phyloP scores from a whole-genome alignment of 2,113 vertebrate species.

The Psephotus haematonotus region DNA sequence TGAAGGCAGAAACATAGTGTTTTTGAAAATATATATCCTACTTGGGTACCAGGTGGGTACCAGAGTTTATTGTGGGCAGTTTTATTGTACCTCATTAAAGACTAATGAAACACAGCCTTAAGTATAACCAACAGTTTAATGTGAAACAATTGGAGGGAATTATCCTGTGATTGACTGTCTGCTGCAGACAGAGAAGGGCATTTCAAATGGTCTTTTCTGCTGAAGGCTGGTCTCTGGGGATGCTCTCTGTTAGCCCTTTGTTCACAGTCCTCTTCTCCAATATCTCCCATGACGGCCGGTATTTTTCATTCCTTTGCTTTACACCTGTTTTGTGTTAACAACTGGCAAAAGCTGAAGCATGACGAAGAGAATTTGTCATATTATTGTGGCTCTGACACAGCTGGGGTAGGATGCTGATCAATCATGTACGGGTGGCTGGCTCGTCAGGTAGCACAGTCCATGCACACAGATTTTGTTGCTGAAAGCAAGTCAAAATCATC shows the following conservation, averaged over 20 bases:
- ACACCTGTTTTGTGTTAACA: constrained; percentile 46
- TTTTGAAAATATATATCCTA: neutral
- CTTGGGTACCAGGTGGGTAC: neutral
- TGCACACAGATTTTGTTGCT: neutral
- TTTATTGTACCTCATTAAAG: neutral
- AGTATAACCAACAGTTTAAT: neutral
- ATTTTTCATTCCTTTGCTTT: constrained; percentile 5
- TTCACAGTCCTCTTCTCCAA: neutral
- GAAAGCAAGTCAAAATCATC: neutral
- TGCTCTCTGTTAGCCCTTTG: neutral
- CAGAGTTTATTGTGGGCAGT: neutral
- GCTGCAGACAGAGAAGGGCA: neutral
- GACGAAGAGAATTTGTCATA: neutral
- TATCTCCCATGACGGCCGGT: neutral
- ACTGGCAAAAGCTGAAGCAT: neutral
- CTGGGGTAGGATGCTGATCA: neutral
- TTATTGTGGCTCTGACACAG: neutral
- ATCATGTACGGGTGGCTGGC: constrained; percentile 1
- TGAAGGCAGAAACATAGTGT: fast-evolving
- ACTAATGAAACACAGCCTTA: neutral
- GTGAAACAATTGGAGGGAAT: neutral
- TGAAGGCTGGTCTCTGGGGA: neutral
- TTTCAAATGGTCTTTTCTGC: neutral
- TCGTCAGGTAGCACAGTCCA: neutral
- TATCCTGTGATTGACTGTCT: neutral